A percentile compares a stretch with the other conserved stretches of the same genome.
These are phyloP conservation scores for Yponomeuta plumbellus DNA, from an alignment of 2,888 invertebrate genomes.

Conservation along the genomic window DNA sequence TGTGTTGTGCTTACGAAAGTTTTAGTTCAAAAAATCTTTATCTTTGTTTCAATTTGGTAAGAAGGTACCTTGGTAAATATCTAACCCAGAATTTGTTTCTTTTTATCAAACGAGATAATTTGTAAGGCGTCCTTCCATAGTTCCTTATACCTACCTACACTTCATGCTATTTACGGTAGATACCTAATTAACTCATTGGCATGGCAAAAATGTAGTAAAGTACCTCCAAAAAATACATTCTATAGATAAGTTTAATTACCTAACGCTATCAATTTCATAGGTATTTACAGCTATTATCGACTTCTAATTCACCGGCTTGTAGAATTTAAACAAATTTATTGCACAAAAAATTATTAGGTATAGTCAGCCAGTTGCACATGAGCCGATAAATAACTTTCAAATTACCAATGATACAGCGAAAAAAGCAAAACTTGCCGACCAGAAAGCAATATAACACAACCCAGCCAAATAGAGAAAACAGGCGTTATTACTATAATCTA, in stretches of 20 bases:
- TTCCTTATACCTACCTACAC: too few species aligned
- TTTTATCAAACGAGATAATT: not conserved
- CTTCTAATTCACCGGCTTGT: not conserved
- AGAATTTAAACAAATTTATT: not conserved
- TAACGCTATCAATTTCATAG: not conserved
- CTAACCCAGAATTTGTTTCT: not conserved
- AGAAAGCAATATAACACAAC: slow-evolving; percentile 31
- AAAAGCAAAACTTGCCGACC: not conserved
- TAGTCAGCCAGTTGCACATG: not conserved
- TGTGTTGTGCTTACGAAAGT: too few species aligned
- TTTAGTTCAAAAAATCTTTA: too few species aligned
- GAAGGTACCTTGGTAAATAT: too few species aligned
- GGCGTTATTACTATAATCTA: slow-evolving; percentile 43
- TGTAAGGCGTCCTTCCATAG: not conserved
- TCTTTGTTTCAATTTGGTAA: too few species aligned
- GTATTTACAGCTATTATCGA: not conserved
- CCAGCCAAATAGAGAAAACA: slow-evolving; percentile 45
- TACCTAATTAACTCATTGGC: not conserved
- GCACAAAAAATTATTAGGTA: not conserved
- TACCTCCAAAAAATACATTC: too few species aligned
- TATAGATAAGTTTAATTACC: not conserved
- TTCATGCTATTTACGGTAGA: not conserved
- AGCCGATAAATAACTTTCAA: not conserved
- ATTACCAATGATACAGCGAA: not conserved
- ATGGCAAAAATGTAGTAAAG: too few species aligned